Percentiles rank a stretch among this genome's conserved stretches.
phyloP scores from a whole-genome alignment of 2,888 invertebrate genomes.

The Mechanitis messenoides region DNA sequence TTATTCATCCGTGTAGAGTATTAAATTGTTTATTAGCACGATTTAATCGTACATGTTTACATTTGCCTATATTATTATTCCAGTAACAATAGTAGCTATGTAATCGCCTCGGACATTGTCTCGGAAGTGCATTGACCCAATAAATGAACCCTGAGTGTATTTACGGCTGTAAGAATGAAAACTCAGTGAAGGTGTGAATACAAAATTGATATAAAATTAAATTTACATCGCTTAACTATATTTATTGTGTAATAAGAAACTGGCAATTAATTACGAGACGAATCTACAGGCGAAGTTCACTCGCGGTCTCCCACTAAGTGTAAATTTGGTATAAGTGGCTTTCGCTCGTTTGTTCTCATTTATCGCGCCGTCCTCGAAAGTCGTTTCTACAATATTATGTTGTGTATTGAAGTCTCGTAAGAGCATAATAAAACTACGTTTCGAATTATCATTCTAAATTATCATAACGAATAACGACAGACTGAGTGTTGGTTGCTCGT shows the following conservation, averaged over 20 bases:
- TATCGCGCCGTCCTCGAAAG: conserved; percentile 50
- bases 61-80: conserved; percentile 43
- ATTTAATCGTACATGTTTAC: conserved; percentile 12
- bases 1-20: background rate
- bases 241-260: conserved; percentile 50
- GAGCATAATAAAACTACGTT: conserved; percentile 65
- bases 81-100: conserved; percentile 53
- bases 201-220: conserved; percentile 1
- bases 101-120: conserved; percentile 66
- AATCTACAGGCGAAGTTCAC: conserved; percentile 44
- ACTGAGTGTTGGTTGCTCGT: conserved; percentile 58
- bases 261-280: conserved; percentile 48
- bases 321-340: conserved; percentile 75
- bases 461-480: conserved; percentile 60
- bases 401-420: conserved; percentile 57
- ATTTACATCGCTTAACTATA: conserved; percentile 11
- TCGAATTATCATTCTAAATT: conserved; percentile 64
- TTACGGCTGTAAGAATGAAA: conserved; percentile 27
- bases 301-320: conserved; percentile 73
- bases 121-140: conserved; percentile 75
- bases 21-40: background rate
- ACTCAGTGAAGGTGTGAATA: conserved; percentile 9
- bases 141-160: conserved; percentile 54
- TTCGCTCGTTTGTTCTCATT: conserved; percentile 71
- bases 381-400: conserved; percentile 54